A percentile compares a stretch with the other conserved stretches of the same genome.
phyloP scores from a whole-genome alignment of 1,140 invertebrate genomes.

The Apis dorsata region DNA sequence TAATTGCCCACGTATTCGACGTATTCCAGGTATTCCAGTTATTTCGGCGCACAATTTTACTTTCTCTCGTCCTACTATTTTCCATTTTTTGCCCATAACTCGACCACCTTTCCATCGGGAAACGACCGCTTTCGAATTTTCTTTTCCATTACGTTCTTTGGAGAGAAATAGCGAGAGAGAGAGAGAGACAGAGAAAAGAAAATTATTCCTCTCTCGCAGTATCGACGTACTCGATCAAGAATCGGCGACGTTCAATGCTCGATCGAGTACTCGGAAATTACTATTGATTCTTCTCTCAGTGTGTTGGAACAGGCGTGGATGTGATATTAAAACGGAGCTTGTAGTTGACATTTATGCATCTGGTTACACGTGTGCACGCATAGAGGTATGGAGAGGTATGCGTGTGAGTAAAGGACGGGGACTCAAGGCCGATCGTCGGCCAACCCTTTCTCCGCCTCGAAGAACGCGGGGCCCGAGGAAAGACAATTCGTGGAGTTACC shows the following conservation, averaged over 20 bases:
- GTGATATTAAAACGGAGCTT: constrained; percentile 13
- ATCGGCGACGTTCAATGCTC: no score
- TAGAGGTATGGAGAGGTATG: constrained; percentile 31
- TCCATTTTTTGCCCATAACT: not conserved
- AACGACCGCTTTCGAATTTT: not conserved
- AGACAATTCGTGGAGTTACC: constrained; percentile 39
- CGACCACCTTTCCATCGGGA: no score
- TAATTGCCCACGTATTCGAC: constrained; percentile 19
- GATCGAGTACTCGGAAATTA: not conserved
- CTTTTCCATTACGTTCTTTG: not conserved
- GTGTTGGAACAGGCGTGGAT: no score
- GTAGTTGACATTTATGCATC: constrained; percentile 36
- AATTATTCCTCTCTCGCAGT: no score
- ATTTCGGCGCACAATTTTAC: constrained; percentile 21
- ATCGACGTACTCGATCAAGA: no score
- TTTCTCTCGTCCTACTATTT: constrained; percentile 2
- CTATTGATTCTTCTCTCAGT: not conserved
- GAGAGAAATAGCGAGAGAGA: no score
- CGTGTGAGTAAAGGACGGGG: constrained; percentile 65
- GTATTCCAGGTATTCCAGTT: not conserved
- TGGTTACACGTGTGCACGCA: constrained; percentile 40
- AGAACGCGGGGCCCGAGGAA: constrained; percentile 6
- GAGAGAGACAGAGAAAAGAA: no score
- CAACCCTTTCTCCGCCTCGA: constrained; percentile 58
- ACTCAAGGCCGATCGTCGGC: constrained; percentile 66